Evolutionary conservation across 1,140 invertebrate species (phyloP).

Genomic region (Zeugodacus cucurbitae): DNA sequence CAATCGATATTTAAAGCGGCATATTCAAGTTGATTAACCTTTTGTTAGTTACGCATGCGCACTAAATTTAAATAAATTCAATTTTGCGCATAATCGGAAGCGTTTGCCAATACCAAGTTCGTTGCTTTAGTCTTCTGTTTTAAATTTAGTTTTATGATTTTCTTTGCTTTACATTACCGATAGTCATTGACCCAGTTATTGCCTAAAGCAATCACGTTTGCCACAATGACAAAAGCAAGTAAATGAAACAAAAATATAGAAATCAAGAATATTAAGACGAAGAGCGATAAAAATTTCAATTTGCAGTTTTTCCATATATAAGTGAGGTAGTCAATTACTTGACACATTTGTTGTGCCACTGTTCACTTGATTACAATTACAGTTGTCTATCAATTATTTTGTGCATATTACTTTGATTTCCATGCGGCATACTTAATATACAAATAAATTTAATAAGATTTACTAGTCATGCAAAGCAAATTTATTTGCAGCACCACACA

Average conservation of each 20-base stretch:
- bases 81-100: background rate
- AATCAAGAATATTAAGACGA: too few species aligned
- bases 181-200: background rate
- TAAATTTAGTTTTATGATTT: too few species aligned
- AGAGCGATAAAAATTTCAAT: too few species aligned
- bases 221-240: background rate
- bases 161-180: background rate
- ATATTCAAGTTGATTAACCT: background rate
- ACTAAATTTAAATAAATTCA: background rate
- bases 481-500: background rate
- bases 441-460: background rate
- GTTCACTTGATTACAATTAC: too few species aligned
- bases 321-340: too few species aligned
- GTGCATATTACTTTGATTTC: too few species aligned
- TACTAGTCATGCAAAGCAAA: background rate
- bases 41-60: background rate
- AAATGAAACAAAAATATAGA: background rate
- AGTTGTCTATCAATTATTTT: too few species aligned
- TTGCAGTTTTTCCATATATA: too few species aligned
- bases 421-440: too few species aligned
- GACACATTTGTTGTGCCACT: too few species aligned
- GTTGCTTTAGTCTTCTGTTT: slow-evolving; percentile 43
- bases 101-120: background rate
- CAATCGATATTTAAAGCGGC: background rate
- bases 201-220: background rate